Evolutionary conservation across 2,888 invertebrate species (phyloP), one percentile per base, ranked within the genome.

Genomic region (Psylliodes chrysocephalus): DNA sequence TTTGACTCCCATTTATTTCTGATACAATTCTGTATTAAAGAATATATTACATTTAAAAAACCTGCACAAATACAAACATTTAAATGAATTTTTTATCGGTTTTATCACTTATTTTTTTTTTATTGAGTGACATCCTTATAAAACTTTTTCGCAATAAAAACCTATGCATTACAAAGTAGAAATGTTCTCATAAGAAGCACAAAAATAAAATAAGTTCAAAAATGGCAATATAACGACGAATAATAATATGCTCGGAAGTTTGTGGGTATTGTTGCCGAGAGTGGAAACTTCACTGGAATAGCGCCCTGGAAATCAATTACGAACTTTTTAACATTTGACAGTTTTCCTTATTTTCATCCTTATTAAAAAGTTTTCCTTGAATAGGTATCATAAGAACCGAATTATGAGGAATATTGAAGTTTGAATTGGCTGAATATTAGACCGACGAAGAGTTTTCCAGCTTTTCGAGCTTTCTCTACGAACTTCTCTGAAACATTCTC

Each of bases 321-420:
- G 60, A 70, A 70, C 62, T 66, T 70, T 66, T 68, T 70, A 68
- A 70, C 68, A 70, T 68, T 68, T 66, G 69, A 70, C 67, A 63
- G 66, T 55, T 62, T 62, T 54, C 61, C 65, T 67, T 70, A 70
- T 70, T 70, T 70, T 64, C 70, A 60, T 66, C 62, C 67, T 64
- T 64, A 70, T 70, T 70, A 70, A 64, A 66, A 70, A 69, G 69
- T 69, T 69, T 60, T 44, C 38, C 51, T 53, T 19, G 55, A 49
- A 60, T 60, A 54, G 61, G 60, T 64, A 68, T 65, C 60, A 63
- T 66, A 69, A 66, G 66, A 64, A 61, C 46, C 64, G 56, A 69
- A 69, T 64, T 66, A 66, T 61, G 65, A 59, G 61, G 57, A 60
- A 65, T 68, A 65, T 64, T 53, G 59, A 66, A 66, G 64, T 65